Conservation (phyloP, 2,888 invertebrate species). For the Fragum sueziense region DNA sequence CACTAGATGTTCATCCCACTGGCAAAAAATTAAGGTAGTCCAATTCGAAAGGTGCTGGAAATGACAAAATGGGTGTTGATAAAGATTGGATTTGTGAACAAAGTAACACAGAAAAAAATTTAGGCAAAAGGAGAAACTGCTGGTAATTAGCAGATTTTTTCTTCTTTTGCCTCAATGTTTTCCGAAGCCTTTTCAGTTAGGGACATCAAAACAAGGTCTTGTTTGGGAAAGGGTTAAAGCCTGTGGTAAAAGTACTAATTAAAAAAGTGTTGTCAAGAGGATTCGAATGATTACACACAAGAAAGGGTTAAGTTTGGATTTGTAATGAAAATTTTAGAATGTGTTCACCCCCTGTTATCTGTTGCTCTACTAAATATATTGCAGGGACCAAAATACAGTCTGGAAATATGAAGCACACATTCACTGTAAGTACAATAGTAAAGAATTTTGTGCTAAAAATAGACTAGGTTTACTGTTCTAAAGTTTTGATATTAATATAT, state of each 20-base stretch:
- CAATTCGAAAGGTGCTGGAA: too few species aligned
- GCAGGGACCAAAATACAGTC: background rate
- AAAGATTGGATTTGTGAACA: too few species aligned
- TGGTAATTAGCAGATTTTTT: too few species aligned
- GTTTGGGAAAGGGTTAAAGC: too few species aligned
- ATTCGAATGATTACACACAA: too few species aligned
- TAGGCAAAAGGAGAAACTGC: too few species aligned
- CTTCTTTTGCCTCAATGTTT: too few species aligned
- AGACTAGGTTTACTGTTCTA: background rate
- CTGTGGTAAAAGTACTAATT: background rate
- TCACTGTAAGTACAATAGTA: conserved; percentile 31
- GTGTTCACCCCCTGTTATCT: background rate
- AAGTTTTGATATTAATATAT: background rate
- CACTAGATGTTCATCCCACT: background rate
- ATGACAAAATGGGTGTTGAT: too few species aligned
- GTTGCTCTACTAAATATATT: background rate
- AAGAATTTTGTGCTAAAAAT: background rate
- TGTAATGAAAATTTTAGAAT: background rate
- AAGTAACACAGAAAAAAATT: too few species aligned
- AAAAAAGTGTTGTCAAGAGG: background rate
- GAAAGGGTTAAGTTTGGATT: background rate
- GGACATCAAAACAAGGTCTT: too few species aligned
- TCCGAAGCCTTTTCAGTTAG: too few species aligned
- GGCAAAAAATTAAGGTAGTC: too few species aligned
- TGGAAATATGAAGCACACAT: conserved; percentile 30